Evolutionary conservation across 2,797 vertebrate genomes (phyloP).

Genomic region (Tauraco hartlaubi): DNA sequence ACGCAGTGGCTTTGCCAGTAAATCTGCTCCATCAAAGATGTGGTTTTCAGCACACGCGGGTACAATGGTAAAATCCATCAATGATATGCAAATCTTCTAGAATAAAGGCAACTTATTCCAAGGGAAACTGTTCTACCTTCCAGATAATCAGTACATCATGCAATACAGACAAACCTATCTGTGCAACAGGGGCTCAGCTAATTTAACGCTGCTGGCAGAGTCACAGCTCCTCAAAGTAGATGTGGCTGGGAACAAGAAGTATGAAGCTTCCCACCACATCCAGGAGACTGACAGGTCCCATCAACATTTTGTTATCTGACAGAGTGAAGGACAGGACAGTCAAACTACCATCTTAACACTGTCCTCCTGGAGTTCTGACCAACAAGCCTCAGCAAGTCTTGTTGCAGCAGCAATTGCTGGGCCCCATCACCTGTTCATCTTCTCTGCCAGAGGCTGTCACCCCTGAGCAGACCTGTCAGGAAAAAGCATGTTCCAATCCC

Average conservation of each 20-base stretch:
- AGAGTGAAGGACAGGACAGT: background rate
- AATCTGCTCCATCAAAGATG: background rate
- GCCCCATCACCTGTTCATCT: accelerated
- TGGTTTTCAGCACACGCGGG: background rate
- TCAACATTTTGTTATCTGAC: accelerated
- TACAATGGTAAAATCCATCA: background rate
- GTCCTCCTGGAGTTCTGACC: background rate
- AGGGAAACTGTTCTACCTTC: background rate
- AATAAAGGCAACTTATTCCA: background rate
- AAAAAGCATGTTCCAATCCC: background rate
- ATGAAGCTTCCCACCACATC: background rate
- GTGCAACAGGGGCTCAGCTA: background rate
- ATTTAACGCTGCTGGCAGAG: background rate
- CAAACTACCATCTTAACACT: background rate
- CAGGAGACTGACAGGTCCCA: accelerated
- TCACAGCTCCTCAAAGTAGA: background rate
- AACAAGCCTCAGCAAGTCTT: background rate
- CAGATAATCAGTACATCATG: background rate
- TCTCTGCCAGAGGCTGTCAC: background rate
- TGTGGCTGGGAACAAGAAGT: background rate
- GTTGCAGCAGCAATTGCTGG: background rate
- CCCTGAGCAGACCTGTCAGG: background rate
- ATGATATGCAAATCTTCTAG: accelerated
- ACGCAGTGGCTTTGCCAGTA: background rate
- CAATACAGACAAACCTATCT: accelerated